A percentile compares a stretch with the other conserved stretches of the same genome.
phyloP scores from a whole-genome alignment of 1,140 invertebrate species.

The Acromyrmex heyeri region DNA sequence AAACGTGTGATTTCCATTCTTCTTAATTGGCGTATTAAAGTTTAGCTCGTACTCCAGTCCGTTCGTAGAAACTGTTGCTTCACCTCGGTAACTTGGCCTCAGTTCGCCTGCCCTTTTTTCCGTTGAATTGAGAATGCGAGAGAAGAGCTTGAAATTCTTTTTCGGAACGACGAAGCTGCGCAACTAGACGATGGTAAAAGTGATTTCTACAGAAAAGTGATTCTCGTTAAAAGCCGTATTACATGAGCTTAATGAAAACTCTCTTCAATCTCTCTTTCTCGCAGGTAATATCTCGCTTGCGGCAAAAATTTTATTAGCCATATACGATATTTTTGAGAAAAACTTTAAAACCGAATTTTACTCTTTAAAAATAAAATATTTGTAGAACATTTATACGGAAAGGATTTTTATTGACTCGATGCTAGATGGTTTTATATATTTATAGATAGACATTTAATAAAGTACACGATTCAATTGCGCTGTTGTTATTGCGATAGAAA shows the following conservation, averaged over 20 bases:
- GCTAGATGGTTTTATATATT: background rate
- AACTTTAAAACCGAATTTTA: background rate
- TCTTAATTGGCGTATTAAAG: conserved; percentile 54
- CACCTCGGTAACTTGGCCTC: conserved; percentile 12
- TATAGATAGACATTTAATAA: background rate
- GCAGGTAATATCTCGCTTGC: conserved; percentile 1
- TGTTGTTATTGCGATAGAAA: background rate
- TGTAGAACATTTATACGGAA: background rate
- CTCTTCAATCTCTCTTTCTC: background rate
- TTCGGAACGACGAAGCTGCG: conserved; percentile 25
- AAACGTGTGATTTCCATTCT: background rate
- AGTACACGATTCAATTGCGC: conserved; percentile 1
- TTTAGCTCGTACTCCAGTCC: background rate
- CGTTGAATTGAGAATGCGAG: conserved; percentile 8
- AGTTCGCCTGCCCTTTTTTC: conserved; percentile 6
- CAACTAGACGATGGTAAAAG: conserved; percentile 42
- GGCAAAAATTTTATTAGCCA: background rate
- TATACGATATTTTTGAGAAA: background rate
- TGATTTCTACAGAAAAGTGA: conserved; percentile 34
- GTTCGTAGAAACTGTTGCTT: conserved; percentile 52
- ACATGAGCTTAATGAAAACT: conserved; percentile 8
- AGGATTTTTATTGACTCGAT: background rate
- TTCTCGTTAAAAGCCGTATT: conserved; percentile 2
- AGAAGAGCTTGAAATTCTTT: conserved; percentile 49
- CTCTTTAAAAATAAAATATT: background rate